Evolutionary conservation across 2,113 vertebrate species (phyloP), one percentile per base, ranked within the genome.

Genomic region (Spermophilus dauricus): DNA sequence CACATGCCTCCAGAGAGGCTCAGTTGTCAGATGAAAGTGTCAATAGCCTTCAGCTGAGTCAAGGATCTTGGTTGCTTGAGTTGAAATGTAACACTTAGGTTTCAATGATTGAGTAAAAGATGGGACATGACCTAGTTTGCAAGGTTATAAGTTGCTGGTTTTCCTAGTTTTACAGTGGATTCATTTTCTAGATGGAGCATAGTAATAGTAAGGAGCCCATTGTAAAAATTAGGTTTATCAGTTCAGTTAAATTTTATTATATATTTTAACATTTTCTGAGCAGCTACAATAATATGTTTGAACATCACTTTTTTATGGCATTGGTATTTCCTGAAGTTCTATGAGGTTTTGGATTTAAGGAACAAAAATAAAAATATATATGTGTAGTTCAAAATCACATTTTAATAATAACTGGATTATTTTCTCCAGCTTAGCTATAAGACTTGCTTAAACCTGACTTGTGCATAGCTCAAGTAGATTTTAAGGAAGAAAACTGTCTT

Each of bases 1-100:
- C 28, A 67, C 26, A 34, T 12, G 67, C 56, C 83, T 96, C 69
- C 63, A 94, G 93, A 86, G 18, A 93, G 77, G 96, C 98, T 97
- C 96, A 94, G 93, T 97, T 98, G 98, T 98, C 76, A 98, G 61
- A 97, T 95, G 89, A 81, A 98, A 98, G 94, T 89, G 85, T 97
- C 89, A 96, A 86, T 86, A 72, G 97, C 95, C 70, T 95, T 97
- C 73, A 96, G 28, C 70, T 80, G 94, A 98, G 93, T 98, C 0
- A 0, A 97, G 53, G 76, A 97, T 98, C 89, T 97, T 97, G 94
- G 95, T 97, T 96, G 73, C 87, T 97, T 90, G 89, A 94, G 97
- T 97, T 95, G 91, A 98, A 98, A 98, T 97, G 61, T 95, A 96
- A 96, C 78, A 96, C 94, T 95, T 94, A 73, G 0, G 20, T 58